A percentile compares a stretch with the other conserved stretches of the same genome.
These are phyloP conservation scores for Furcifer pardalis DNA, from an alignment of 2,797 vertebrate genomes.

Conservation along the genomic window DNA sequence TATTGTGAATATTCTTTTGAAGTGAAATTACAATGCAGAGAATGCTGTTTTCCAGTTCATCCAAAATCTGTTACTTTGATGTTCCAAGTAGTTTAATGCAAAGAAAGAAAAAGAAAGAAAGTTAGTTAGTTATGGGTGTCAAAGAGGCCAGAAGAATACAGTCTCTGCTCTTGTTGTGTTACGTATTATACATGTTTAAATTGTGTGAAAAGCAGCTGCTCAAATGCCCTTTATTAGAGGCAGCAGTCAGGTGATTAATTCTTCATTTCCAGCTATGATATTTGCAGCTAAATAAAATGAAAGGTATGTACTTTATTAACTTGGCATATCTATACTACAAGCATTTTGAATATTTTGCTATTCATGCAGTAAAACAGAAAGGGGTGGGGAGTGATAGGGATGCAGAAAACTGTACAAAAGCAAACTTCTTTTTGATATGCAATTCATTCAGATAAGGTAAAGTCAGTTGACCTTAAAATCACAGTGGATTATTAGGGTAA, in stretches of 20 bases:
- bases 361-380: neutral
- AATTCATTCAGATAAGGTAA: slow-evolving; percentile 19
- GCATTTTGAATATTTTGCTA: neutral
- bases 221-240: slow-evolving; percentile 7
- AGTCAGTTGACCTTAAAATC: slow-evolving; percentile 29
- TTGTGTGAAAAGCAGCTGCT: neutral
- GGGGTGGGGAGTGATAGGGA: neutral
- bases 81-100: slow-evolving; percentile 6
- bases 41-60: slow-evolving; percentile 28
- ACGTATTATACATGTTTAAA: slow-evolving; percentile 25
- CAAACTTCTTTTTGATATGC: slow-evolving; percentile 27
- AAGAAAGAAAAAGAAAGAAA: slow-evolving; percentile 36
- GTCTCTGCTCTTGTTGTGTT: neutral
- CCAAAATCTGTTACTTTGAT: slow-evolving; percentile 1
- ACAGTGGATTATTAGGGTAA: slow-evolving; percentile 23
- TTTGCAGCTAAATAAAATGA: neutral
- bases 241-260: slow-evolving; percentile 5
- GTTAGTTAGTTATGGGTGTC: slow-evolving; percentile 14
- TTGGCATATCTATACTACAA: neutral
- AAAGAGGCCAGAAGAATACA: neutral
- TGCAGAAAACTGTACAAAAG: neutral
- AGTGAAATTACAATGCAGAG: slow-evolving; percentile 31
- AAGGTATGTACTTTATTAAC: neutral
- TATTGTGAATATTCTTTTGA: neutral
- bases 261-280: neutral